Base-by-base conservation (phyloP, 2,888 invertebrate species). In the Drosophila merina region DNA sequence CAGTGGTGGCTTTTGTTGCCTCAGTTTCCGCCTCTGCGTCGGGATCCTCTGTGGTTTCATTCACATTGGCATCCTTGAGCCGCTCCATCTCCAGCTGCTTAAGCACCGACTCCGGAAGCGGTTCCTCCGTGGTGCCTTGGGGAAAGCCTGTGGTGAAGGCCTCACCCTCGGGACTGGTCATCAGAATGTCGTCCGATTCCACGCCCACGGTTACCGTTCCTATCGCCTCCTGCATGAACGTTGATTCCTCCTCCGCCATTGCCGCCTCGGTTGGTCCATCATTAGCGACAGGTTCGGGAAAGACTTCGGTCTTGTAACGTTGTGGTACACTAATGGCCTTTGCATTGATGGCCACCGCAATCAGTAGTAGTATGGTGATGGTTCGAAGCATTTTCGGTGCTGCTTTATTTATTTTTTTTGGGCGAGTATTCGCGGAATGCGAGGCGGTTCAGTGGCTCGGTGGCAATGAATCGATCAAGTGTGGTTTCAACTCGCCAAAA, bases 381-480 rank as follows among this genome's bases (percentile, higher is more conserved):
- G 40, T 48, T 38, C 64, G 64, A 12, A 64, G 10, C 64, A 66
- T 66, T 49, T 64, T 63, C 47, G 40, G 47, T n/a, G 7, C 26
- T 20, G 12, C 8, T 42, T 20, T 42, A 52, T 4, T 54, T 49
- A 1, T 8, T 48, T 44, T 42, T 26, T 62, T 25, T 54, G 14
- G 9, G 44, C 9, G 51, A 49, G 33, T 51, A 50, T 55, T 70
- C 26, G 67, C 48, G 72, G 72, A 67, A 72, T 72, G 72, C 59
- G 67, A 55, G 71, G 62, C 56, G 64, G 66, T 40, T 63, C 63
- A 31, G 63, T 52, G 51, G 36, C 45, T 47, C 30, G 38, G 12
- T 79, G 80, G 74, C 82, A 86, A 77, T 84, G 79, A 79, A 74
- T 80, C 45, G 50, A 57, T 71, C 57, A 59, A 56, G 52, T 57